Conservation (phyloP, 2,888 invertebrate species). For the Lutraria lutraria region DNA sequence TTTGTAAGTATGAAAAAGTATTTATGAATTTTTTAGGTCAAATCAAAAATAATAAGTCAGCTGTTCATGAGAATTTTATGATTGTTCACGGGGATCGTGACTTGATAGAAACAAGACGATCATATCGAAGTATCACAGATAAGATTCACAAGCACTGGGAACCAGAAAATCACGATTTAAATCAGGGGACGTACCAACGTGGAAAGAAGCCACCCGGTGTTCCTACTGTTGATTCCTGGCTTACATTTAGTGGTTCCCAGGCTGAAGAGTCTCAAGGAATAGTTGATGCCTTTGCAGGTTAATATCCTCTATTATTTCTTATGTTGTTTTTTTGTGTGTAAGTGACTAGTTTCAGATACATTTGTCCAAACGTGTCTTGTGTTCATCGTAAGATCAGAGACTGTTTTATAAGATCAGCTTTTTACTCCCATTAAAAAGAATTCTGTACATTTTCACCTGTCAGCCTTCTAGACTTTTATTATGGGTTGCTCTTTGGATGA, state of each 20-base stretch:
- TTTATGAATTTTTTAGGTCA: slow-evolving; percentile 54
- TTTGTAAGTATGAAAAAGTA: not conserved
- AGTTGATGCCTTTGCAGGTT: slow-evolving; percentile 83
- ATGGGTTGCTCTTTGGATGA: too few relatives aligned
- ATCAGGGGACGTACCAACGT: slow-evolving; percentile 78
- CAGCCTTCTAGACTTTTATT: too few relatives aligned
- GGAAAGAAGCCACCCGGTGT: slow-evolving; percentile 78
- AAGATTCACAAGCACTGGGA: slow-evolving; percentile 79
- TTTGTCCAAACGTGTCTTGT: not conserved
- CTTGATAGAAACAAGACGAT: slow-evolving; percentile 70
- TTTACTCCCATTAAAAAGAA: too few relatives aligned
- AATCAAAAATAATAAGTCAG: slow-evolving; percentile 49
- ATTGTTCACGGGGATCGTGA: slow-evolving; percentile 71
- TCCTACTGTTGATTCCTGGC: slow-evolving; percentile 79
- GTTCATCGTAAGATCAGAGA: not conserved
- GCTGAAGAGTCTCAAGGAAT: slow-evolving; percentile 76
- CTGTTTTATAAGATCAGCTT: too few relatives aligned
- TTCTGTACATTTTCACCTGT: too few relatives aligned
- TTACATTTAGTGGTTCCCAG: slow-evolving; percentile 81
- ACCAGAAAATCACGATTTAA: slow-evolving; percentile 78
- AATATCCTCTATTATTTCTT: slow-evolving; percentile 34
- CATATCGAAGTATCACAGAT: slow-evolving; percentile 72
- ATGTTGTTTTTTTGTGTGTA: not conserved
- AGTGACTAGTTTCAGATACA: not conserved
- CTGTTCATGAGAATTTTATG: slow-evolving; percentile 69